Evolutionary conservation across 2,888 invertebrate genomes (phyloP), one percentile per base, ranked within the genome.

Genomic region (Lithophane leautieri): DNA sequence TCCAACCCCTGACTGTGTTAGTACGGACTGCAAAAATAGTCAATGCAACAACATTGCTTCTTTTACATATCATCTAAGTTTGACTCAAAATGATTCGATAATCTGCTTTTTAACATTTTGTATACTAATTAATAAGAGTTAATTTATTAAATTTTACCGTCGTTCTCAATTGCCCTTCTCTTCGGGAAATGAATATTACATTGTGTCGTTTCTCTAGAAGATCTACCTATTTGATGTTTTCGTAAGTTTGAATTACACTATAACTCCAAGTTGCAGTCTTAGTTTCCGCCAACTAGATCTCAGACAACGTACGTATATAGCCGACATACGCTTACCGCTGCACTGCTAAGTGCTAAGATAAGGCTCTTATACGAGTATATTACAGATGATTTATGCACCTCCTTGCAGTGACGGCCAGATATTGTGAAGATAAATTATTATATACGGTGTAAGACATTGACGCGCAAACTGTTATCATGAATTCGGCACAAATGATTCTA

Each of bases 181-280:
- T 2, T 42, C 19, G 11, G 42, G 19, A 42, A 42, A 22, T 65
- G 11, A 44, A 66, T 44, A 34, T n/a, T n/a, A 34, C 19, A 50
- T 60, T 62, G 16, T n/a, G 28, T 19, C 9, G 6, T 16, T 19
- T 42, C 12, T n/a, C 4, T 14, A 47, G 19, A 60, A 14, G 6
- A 75, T 12, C 6, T 16, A 19, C 19, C 3, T 50, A 22, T 34
- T 12, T 6, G 52, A 44, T 44, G n/a, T 50, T 25, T 11, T 42
- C 11, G 4, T 16, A 22, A 71, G 28, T 75, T 52, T 62, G 42
- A 34, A 75, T 42, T 22, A 9, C 22, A 8, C 25, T 34, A n/a
- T 34, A 75, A 74, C 34, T 74, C 22, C 3, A 25, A 74, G 52
- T 63, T 50, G 40, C 9, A 12, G 28, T 34, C 28, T 19, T n/a